These are phyloP conservation scores for Liposcelis brunnea DNA, from an alignment of 2,888 invertebrate species.

Conservation along the genomic window DNA sequence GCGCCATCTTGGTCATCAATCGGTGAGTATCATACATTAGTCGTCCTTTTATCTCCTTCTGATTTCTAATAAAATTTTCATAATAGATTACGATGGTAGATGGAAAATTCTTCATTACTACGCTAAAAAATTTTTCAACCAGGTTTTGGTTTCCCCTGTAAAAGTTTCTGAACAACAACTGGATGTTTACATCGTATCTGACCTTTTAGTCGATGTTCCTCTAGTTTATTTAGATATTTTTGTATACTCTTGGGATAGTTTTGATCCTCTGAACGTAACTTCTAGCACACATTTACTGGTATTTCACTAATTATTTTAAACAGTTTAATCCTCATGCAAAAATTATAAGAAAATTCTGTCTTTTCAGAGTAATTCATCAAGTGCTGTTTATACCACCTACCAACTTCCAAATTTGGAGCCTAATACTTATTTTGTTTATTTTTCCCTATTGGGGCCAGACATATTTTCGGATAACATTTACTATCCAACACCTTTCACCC, in stretches of 20 bases:
- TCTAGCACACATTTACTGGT: too few species aligned
- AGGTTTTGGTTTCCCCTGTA: slow-evolving; percentile 38
- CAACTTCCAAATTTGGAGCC: too few species aligned
- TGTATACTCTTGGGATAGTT: slow-evolving; percentile 1
- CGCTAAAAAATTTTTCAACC: slow-evolving; percentile 68
- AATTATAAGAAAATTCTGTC: too few species aligned
- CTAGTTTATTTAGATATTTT: slow-evolving; percentile 12
- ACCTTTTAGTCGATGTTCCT: slow-evolving; percentile 14
- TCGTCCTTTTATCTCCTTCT: too few species aligned
- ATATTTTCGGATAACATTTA: slow-evolving; percentile 2
- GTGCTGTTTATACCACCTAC: too few species aligned
- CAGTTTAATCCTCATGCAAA: too few species aligned
- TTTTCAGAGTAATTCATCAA: too few species aligned
- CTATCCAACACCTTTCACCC: slow-evolving; percentile 2
- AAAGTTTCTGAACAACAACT: slow-evolving; percentile 17
- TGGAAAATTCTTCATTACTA: slow-evolving; percentile 88
- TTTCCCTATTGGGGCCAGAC: neutral
- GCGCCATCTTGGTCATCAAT: slow-evolving; percentile 93
- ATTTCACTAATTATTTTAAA: too few species aligned
- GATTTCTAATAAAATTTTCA: neutral
- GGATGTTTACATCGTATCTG: slow-evolving; percentile 19
- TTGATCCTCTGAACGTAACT: too few species aligned
- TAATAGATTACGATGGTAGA: slow-evolving; percentile 50
- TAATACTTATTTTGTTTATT: slow-evolving; percentile 1
- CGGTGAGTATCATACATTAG: too few species aligned